A percentile compares a stretch with the other conserved stretches of the same genome.
phyloP scores from a whole-genome alignment of 2,797 vertebrate species.

The Rhynchonycteris naso region DNA sequence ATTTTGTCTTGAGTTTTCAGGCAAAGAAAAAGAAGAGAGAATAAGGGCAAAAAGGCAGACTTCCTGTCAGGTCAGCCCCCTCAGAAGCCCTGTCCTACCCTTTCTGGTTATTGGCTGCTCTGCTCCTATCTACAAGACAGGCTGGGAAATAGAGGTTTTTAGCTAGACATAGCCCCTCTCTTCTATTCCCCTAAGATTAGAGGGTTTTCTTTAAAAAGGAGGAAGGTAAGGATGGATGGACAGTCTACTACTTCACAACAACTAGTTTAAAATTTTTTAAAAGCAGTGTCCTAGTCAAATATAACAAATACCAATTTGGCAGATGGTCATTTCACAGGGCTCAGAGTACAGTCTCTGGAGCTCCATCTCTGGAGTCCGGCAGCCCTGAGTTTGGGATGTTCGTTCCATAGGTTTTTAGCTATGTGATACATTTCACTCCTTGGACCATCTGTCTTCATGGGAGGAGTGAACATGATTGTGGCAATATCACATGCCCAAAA shows the following conservation, averaged over 20 bases:
- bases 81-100: neutral
- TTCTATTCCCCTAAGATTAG: neutral
- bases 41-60: neutral
- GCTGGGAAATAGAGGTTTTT: neutral
- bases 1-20: neutral
- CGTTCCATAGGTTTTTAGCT: neutral
- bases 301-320: too few species aligned
- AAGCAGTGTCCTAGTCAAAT: neutral
- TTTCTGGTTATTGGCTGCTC: neutral
- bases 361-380: neutral
- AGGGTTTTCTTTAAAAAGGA: conserved; percentile 1
- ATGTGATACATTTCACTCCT: neutral
- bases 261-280: neutral
- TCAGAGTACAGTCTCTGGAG: neutral
- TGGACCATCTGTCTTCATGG: neutral
- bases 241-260: neutral
- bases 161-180: neutral
- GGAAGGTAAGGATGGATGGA: neutral
- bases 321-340: neutral
- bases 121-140: neutral
- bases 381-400: neutral
- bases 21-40: neutral
- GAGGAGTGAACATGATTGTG: neutral
- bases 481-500: neutral
- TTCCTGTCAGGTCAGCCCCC: neutral